These are phyloP conservation scores for Entelurus aequoreus DNA, from an alignment of 2,113 vertebrate species.

Conservation along the genomic window DNA sequence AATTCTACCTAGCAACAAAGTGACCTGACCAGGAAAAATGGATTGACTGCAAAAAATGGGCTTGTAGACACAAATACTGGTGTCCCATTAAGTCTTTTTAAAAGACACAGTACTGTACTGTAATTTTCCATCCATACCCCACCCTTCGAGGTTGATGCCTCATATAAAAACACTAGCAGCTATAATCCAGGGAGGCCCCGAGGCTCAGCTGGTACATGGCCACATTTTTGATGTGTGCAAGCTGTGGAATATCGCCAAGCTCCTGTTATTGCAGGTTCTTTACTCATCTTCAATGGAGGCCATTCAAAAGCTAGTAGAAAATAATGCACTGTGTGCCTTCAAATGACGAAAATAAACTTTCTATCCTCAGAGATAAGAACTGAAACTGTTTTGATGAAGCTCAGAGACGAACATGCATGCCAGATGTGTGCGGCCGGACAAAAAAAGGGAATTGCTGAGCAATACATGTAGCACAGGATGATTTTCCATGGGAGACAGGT, in stretches of 20 bases:
- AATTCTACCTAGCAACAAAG: background rate
- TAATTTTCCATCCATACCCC: background rate
- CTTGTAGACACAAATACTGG: background rate
- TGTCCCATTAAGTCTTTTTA: background rate
- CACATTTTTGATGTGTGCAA: background rate
- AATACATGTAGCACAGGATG: no score
- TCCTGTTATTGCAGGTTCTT: background rate
- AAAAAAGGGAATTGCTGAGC: background rate
- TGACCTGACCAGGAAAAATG: background rate
- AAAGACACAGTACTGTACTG: no score
- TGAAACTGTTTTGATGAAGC: no score
- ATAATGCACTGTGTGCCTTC: background rate
- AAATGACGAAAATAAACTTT: no score
- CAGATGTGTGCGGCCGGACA: no score
- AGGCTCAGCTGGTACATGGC: background rate
- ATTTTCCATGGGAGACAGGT: no score
- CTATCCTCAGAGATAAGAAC: background rate
- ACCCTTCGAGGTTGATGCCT: no score
- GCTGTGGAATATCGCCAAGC: background rate
- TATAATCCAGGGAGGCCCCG: background rate
- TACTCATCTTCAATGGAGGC: background rate
- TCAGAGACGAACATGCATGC: no score
- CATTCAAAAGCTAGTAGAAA: background rate
- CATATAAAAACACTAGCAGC: background rate
- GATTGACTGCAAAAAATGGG: background rate